Base-by-base conservation (phyloP, 2,888 invertebrate species). In the Melipona bicolor region DNA sequence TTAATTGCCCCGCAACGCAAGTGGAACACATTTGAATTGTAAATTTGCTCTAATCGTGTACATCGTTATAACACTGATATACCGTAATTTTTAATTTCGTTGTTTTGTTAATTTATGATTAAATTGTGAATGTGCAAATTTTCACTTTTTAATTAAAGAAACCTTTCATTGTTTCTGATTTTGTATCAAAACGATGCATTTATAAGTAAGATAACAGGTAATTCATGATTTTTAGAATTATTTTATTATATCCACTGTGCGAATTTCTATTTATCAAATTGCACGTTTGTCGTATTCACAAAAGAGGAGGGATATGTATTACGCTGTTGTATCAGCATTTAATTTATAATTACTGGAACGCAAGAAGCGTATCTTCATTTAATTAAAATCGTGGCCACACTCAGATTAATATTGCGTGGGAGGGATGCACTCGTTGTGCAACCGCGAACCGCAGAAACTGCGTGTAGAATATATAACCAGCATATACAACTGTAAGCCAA, bases 401-500 rank as follows among this genome's bases (percentile, higher is more conserved):
- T 27, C 19, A 19, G 50, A 49, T 50, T 68, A 17, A 24, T 24
- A 15, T 15, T 61, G 68, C 17, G 19, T 0, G 68, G 43, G 43
- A 27, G 24, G 24, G 24, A 6, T 49, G 49, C 19, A 24, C 24
- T 24, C 17, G 54, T 54, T 54, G 50, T 17, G 43, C 6, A 27
- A 68, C 50, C 68, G 50, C 68, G 49, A 50, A 68, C 68, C 24
- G 3, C 68, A 19, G 68, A 19, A 24, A 68, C 68, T n/a, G 67
- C 17, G 27, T 24, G 27, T 50, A 17, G 19, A 49, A 68, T 24
- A 19, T 19, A 68, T 24, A 61, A 15, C 61, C 27, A 17, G 24
- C 9, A 36, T 4, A 4, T 17, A 36, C 9, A 43, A 9, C 43
- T 43, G 11, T 43, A 9, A 11, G 43, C 43, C 9, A 43, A 43